These are phyloP conservation scores for Catharus minimus DNA, from an alignment of 2,113 vertebrate genomes.

Conservation along the genomic window DNA sequence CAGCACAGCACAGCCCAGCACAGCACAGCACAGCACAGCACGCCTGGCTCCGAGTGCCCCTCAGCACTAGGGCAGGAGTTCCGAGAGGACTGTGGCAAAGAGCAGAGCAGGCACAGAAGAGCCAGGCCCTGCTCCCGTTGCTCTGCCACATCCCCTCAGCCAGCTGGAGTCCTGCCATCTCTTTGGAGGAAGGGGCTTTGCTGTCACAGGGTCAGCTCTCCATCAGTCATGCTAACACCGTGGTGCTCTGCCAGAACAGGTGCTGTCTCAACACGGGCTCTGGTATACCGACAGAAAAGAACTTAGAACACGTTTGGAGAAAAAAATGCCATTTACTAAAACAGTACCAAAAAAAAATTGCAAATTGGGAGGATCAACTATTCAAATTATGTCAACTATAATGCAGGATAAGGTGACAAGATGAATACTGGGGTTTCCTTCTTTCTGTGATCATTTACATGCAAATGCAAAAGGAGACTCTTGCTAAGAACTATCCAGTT, in stretches of 20 bases:
- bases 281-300: not conserved
- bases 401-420: not conserved
- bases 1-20: too few relatives aligned
- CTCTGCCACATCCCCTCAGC: not conserved
- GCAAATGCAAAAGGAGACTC: not conserved
- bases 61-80: accelerated
- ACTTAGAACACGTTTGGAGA: not conserved
- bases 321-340: not conserved
- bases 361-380: not conserved
- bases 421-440: not conserved
- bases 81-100: not conserved
- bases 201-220: not conserved
- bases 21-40: too few relatives aligned
- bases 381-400: not conserved
- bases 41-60: not conserved
- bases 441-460: not conserved
- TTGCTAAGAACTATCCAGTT: not conserved
- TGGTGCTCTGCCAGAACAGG: not conserved
- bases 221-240: not conserved
- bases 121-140: not conserved
- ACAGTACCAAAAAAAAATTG: not conserved
- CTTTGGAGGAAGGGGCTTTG: not conserved
- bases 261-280: not conserved
- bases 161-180: accelerated
- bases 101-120: not conserved